Percentiles rank a stretch among this genome's conserved stretches.
These are phyloP conservation scores for Rhynchotus rufescens DNA, from an alignment of 2,797 vertebrate species.

Conservation along the genomic window DNA sequence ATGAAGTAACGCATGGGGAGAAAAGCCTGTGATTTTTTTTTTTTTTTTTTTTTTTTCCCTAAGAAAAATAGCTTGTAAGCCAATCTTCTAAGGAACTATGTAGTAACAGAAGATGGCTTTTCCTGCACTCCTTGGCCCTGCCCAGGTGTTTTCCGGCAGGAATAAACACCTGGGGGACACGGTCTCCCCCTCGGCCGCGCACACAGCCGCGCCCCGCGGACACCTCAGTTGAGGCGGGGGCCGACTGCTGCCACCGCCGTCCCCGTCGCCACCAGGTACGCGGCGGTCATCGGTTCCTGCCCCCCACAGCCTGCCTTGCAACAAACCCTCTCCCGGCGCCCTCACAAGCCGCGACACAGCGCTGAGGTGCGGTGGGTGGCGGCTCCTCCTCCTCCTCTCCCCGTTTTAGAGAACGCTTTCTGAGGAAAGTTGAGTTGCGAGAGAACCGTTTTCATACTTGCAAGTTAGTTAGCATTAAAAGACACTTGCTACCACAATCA, in stretches of 20 bases:
- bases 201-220: background rate
- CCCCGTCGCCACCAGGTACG: background rate
- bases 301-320: conserved; percentile 36
- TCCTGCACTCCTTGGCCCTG: background rate
- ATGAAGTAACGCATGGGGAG: background rate
- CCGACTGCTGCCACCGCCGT: background rate
- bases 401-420: background rate
- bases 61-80: background rate
- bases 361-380: background rate
- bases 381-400: background rate
- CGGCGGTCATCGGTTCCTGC: background rate
- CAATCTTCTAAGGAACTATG: background rate
- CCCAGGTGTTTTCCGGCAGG: background rate
- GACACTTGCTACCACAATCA: conserved; percentile 35
- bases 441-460: conserved; percentile 17
- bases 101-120: background rate
- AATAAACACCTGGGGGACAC: background rate
- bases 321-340: conserved; percentile 13
- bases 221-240: background rate
- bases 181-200: background rate
- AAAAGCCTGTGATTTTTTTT: background rate
- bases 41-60: fast-evolving
- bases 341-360: conserved; percentile 16
- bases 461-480: conserved; percentile 34
- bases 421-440: conserved; percentile 1